These are phyloP conservation scores for Agapostemon virescens DNA, from an alignment of 2,888 invertebrate species.

Conservation along the genomic window DNA sequence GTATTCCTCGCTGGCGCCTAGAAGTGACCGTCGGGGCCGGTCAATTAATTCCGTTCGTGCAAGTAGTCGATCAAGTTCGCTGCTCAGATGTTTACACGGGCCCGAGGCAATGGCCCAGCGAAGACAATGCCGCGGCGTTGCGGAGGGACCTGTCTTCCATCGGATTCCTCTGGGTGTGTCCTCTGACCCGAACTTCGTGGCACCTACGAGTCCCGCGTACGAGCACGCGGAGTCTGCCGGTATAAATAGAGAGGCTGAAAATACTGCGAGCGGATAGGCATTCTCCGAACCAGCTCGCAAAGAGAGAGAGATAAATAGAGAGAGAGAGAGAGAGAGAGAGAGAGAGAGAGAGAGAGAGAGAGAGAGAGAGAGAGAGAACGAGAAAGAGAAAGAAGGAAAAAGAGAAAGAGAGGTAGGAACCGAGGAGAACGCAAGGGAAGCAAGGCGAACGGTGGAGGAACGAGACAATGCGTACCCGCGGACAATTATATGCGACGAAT, in stretches of 20 bases:
- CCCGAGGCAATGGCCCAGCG: slow-evolving; percentile 38
- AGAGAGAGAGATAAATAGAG: slow-evolving; percentile 15
- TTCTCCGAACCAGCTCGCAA: slow-evolving; percentile 55
- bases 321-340: neutral
- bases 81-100: slow-evolving; percentile 52
- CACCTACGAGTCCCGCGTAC: slow-evolving; percentile 64
- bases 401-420: slow-evolving; percentile 3
- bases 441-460: slow-evolving; percentile 31
- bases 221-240: slow-evolving; percentile 42
- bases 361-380: slow-evolving; percentile 5
- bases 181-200: slow-evolving; percentile 71
- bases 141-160: slow-evolving; percentile 35
- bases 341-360: neutral
- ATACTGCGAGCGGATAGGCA: slow-evolving; percentile 68
- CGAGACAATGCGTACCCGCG: slow-evolving; percentile 68
- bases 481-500: slow-evolving; percentile 75
- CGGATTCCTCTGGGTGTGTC: slow-evolving; percentile 69
- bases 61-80: slow-evolving; percentile 51
- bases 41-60: slow-evolving; percentile 54
- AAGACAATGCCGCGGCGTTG: slow-evolving; percentile 15
- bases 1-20: slow-evolving; percentile 42
- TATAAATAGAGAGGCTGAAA: slow-evolving; percentile 75
- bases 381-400: no score
- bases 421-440: slow-evolving; percentile 14
- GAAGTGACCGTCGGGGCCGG: slow-evolving; percentile 6